Evolutionary conservation across 1,140 invertebrate species (phyloP).

Genomic region (Harlomillsia oculata): DNA sequence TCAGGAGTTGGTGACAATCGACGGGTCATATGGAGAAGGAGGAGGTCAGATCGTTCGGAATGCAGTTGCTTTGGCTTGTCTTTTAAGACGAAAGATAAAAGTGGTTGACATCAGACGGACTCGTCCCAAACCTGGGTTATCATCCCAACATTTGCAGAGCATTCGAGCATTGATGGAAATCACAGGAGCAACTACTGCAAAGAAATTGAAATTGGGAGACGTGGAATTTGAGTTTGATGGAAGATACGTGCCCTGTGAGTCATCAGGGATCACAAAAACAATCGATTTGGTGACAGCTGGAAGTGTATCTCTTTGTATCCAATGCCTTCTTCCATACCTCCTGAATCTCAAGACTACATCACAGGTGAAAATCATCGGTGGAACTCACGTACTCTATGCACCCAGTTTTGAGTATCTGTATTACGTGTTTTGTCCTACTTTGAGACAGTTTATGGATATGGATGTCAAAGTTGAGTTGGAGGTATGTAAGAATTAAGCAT

Average conservation of each 20-base stretch:
- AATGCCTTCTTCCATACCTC: constrained; percentile 29
- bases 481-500: neutral
- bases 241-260: neutral
- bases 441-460: constrained; percentile 21
- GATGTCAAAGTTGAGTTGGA: constrained; percentile 13
- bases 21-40: constrained; percentile 32
- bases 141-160: constrained; percentile 32
- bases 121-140: constrained; percentile 31
- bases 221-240: constrained; percentile 25
- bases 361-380: constrained; percentile 25
- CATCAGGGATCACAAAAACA: constrained; percentile 12
- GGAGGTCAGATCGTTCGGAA: constrained; percentile 34
- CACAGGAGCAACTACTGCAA: constrained; percentile 11
- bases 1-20: constrained; percentile 11
- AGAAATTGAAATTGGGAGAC: constrained; percentile 7
- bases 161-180: constrained; percentile 26
- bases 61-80: constrained; percentile 19
- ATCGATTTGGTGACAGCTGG: constrained; percentile 33
- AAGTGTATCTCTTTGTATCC: constrained; percentile 29
- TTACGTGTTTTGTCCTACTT: constrained; percentile 20
- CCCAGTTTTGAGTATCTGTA: constrained; percentile 30
- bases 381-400: constrained; percentile 30
- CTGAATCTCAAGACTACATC: constrained; percentile 17
- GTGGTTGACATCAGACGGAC: constrained; percentile 25
- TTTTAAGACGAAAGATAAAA: constrained; percentile 16